A percentile compares a stretch with the other conserved stretches of the same genome.
These are phyloP conservation scores for Brenthis ino DNA, from an alignment of 2,888 invertebrate species.

Conservation along the genomic window DNA sequence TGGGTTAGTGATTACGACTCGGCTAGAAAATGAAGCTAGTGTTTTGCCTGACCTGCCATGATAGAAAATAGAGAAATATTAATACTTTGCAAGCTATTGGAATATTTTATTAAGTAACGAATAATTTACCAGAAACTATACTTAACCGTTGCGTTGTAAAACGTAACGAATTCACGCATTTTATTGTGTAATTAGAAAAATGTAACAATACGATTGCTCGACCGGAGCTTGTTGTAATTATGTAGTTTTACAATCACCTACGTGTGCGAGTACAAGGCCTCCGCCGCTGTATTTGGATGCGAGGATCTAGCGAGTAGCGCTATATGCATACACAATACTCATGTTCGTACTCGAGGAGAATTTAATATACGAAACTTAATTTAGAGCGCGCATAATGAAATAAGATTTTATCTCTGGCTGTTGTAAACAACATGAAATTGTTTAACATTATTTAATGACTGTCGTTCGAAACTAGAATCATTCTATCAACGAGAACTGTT, in stretches of 20 bases:
- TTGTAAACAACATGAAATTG: background rate
- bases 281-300: constrained; percentile 27
- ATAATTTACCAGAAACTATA: constrained; percentile 2
- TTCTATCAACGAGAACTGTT: too few species aligned
- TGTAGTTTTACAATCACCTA: constrained; percentile 20
- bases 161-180: background rate
- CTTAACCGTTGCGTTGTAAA: constrained; percentile 3
- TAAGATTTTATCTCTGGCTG: background rate
- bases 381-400: constrained; percentile 34
- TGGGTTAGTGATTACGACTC: too few species aligned
- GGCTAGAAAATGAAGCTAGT: too few species aligned
- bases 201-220: constrained; percentile 27
- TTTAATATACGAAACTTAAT: constrained; percentile 35
- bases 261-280: constrained; percentile 22
- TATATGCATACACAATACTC: constrained; percentile 29
- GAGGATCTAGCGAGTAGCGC: constrained; percentile 9
- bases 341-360: constrained; percentile 38
- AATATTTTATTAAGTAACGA: too few species aligned
- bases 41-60: too few species aligned
- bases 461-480: background rate
- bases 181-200: constrained; percentile 33
- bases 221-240: constrained; percentile 13
- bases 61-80: too few species aligned
- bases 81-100: too few species aligned
- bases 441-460: background rate